Conservation (phyloP, 2,797 vertebrate species). For the Pangasius larnaudii region DNA sequence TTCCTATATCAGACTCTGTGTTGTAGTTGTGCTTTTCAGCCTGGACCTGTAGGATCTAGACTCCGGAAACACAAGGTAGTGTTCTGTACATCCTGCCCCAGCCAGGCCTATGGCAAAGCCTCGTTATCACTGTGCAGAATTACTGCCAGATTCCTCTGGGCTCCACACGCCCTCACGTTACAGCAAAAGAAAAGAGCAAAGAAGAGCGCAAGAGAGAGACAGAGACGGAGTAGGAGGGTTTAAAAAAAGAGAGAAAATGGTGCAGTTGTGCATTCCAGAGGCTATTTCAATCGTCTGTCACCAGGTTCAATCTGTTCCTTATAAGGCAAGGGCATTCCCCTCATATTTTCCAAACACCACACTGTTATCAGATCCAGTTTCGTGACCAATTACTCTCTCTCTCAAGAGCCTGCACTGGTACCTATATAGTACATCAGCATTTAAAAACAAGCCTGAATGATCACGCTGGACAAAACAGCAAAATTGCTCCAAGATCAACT, state of each 20-base stretch:
- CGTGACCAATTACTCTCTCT: constrained; percentile 64
- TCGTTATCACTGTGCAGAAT: constrained; percentile 76
- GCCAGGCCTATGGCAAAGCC: constrained; percentile 64
- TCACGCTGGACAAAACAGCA: constrained; percentile 28
- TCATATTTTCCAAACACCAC: constrained; percentile 72
- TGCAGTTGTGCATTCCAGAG: constrained; percentile 72
- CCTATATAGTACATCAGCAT: constrained; percentile 22
- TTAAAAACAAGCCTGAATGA: constrained; percentile 21
- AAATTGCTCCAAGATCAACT: constrained; percentile 17
- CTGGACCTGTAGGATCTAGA: constrained; percentile 59
- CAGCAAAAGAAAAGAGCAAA: constrained; percentile 23
- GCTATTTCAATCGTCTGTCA: constrained; percentile 74
- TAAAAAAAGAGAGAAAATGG: constrained; percentile 34
- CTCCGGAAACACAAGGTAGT: constrained; percentile 77
- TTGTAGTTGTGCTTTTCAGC: background rate
- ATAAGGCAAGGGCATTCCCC: constrained; percentile 74
- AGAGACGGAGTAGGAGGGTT: background rate
- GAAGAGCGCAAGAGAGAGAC: constrained; percentile 14
- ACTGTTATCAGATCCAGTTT: constrained; percentile 75
- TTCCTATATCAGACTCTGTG: background rate
- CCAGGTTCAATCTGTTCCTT: constrained; percentile 70
- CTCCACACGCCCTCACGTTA: constrained; percentile 58
- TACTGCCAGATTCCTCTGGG: constrained; percentile 69
- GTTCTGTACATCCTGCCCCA: constrained; percentile 76
- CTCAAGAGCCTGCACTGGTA: constrained; percentile 34